A percentile compares a stretch with the other conserved stretches of the same genome.
These are phyloP conservation scores for Lepus americanus DNA, from an alignment of 2,113 vertebrate species.

Conservation along the genomic window DNA sequence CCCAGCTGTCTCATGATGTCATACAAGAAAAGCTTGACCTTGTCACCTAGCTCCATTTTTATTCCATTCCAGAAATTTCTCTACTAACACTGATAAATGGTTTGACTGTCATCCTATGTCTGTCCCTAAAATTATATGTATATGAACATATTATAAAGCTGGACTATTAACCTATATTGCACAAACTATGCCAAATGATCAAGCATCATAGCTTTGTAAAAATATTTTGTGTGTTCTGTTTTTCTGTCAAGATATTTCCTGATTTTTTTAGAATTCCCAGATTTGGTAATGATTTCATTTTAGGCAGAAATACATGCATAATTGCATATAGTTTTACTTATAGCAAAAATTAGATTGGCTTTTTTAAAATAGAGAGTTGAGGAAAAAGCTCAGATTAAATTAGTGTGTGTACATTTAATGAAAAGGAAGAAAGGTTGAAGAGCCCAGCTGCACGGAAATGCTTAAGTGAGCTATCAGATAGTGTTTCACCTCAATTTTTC, in stretches of 20 bases:
- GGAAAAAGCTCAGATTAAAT: slow-evolving; percentile 68
- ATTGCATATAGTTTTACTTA: slow-evolving; percentile 64
- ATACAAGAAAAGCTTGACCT: slow-evolving; percentile 55
- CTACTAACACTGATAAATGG: slow-evolving; percentile 77
- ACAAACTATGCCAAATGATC: slow-evolving; percentile 44
- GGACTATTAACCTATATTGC: not conserved
- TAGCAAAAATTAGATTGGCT: not conserved
- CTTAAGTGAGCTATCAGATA: not conserved
- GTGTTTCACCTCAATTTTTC: not conserved
- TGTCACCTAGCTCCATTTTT: slow-evolving; percentile 77
- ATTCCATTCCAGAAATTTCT: slow-evolving; percentile 55
- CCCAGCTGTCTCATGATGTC: slow-evolving; percentile 66
- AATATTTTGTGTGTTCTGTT: not conserved
- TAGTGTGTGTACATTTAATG: not conserved
- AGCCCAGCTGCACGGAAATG: not conserved
- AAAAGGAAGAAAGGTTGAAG: not conserved
- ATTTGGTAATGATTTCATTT: slow-evolving; percentile 59
- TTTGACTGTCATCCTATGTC: slow-evolving; percentile 67
- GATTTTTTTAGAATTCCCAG: slow-evolving; percentile 57
- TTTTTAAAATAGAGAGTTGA: not conserved
- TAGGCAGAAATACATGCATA: slow-evolving; percentile 51
- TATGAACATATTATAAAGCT: slow-evolving; percentile 58
- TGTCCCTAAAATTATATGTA: slow-evolving; percentile 74
- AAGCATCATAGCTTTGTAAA: not conserved
- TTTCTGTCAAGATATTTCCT: slow-evolving; percentile 68